phyloP scores from a whole-genome alignment of 2,113 vertebrate species.

The Neodontobutis hainanensis region DNA sequence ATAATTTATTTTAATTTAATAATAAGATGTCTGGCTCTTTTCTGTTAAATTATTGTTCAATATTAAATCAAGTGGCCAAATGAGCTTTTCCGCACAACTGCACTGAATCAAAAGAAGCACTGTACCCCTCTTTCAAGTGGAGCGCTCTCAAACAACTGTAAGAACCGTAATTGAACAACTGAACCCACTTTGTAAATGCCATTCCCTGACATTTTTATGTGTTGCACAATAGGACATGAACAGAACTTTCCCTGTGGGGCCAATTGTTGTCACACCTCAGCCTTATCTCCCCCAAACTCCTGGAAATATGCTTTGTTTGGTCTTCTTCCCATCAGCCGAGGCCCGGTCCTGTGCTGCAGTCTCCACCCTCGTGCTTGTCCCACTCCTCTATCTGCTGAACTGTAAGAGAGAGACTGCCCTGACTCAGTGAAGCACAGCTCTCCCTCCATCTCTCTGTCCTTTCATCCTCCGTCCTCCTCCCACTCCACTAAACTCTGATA shows the following conservation, averaged over 20 bases:
- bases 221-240: not conserved
- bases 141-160: too few species aligned
- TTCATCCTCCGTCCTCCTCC: conserved; percentile 14
- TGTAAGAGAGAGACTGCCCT: conserved; percentile 28
- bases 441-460: conserved; percentile 8
- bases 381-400: conserved; percentile 31
- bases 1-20: too few species aligned
- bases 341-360: conserved; percentile 1
- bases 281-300: conserved; percentile 34
- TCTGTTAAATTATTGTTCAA: too few species aligned
- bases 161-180: too few species aligned
- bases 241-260: not conserved
- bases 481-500: conserved; percentile 47
- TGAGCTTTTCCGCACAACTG: too few species aligned
- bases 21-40: too few species aligned
- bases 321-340: conserved; percentile 32
- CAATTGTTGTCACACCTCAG: conserved; percentile 9
- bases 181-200: not conserved
- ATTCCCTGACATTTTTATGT: not conserved
- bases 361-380: conserved; percentile 20
- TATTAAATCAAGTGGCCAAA: too few species aligned
- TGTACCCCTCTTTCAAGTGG: too few species aligned
- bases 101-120: too few species aligned
- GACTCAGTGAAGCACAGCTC: conserved; percentile 46
- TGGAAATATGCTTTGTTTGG: conserved; percentile 38